Evolutionary conservation across 2,797 vertebrate genomes (phyloP), one percentile per base, ranked within the genome.

Genomic region (Peromyscus nudipes): DNA sequence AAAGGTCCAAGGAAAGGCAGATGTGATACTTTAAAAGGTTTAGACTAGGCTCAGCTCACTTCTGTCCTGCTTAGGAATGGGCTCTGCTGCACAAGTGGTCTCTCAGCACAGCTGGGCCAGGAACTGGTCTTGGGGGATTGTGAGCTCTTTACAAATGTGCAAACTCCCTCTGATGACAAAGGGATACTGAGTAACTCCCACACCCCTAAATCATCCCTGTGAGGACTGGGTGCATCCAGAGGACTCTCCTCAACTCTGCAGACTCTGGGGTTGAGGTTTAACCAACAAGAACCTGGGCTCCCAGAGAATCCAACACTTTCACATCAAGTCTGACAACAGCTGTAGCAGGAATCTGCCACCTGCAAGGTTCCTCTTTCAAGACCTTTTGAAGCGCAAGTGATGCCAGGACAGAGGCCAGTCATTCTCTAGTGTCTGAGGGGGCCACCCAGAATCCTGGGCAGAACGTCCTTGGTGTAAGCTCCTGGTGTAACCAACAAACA

Each of bases 81-180:
- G 1, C 31, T 17, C 4, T 23, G 1, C 21, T 93, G 40, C 1
- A 9, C 69, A 82, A 92, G 65, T 16, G 25, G 40, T 62, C 40
- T 62, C 16, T 67, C 0, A 3, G 52, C 49, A 52, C 46, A 29
- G 52, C 65, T 13, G 40, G 31, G 86, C 52, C 52, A 86, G 90
- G 81, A 96, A 95, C 92, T 37, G 40, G 57, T 82, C 40, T 85
- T 90, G 77, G 82, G 23, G 21, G 37, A 79, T 23, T 10, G 5
- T 3, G 19, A 82, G 11, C 7, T 52, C 69, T 69, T 87, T 71
- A 83, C 52, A 93, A 93, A 94, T 60, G 79, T 25, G 89, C 77
- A 87, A 97, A 95, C 87, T 82, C 79, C 29, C 73, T 93, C 57
- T 52, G 65, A 80, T 95, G 90, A 94, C 85, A 97, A 97, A 67